Base-by-base conservation (phyloP, 2,113 vertebrate species). In the Melanostigma gelatinosum region DNA sequence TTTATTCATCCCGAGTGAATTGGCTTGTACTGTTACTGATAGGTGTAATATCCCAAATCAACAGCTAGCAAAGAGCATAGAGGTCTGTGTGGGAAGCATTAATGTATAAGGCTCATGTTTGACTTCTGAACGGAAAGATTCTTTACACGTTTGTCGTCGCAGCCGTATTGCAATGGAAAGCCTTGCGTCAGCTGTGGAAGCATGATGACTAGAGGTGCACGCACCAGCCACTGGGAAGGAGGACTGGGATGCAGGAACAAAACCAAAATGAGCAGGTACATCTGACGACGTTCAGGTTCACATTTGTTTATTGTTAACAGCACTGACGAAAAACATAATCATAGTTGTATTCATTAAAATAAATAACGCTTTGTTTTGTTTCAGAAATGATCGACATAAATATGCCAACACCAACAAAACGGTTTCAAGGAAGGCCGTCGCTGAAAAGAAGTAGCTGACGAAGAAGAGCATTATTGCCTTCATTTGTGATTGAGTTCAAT, bases 311-410 rank as follows among this genome's bases (percentile, higher is more conserved):
- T 18, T 57, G 18, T 40, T 6, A 50, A 40, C 13, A 22, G 55
- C 12, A 29, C 20, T 48, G 8, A 16, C 58, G 0, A 75, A 54
- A 54, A 44, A 57, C 48, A 16, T 8, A 27, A 32, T 57, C 0
- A 8, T 7, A 16, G 27, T 6, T 4, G 13, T 34, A 18, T 58
- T n/a, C 0, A 18, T 24, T 10, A 18, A 52, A 68, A 50, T 72
- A 48, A 0, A 22, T 11, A n/a, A 3, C 1, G 15, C 60, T 0
- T 55, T 75, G 24, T 75, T 64, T 65, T n/a, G 83, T 65, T 61
- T 75, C 85, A 96, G 96, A 90, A 96, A 95, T 77, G 95, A 96
- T 85, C 92, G 91, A 20, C 94, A 96, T 1, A 96, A 96, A 88
- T 95, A 95, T 64, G 6, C 61, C 81, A 96, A 91, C 87, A 75